Evolutionary conservation across 35 echinoderm and acorn worm genomes (phyloP).

Genomic region (Heliocidaris erythrogramma): DNA sequence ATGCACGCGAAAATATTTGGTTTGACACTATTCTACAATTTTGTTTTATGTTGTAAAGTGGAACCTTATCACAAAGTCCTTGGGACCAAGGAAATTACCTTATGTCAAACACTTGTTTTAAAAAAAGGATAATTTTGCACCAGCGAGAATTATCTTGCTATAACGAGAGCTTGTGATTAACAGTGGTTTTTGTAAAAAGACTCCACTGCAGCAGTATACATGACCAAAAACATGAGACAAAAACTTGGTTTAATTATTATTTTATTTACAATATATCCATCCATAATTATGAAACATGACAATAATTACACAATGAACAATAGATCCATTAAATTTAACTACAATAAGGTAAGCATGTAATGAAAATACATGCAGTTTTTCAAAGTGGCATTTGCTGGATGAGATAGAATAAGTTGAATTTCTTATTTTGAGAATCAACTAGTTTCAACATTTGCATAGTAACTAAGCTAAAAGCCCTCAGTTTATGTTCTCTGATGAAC

Average conservation of each 20-base stretch:
- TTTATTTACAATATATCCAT: constrained; percentile 14
- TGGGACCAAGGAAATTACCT: no score
- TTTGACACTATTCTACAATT: no score
- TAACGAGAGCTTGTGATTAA: no score
- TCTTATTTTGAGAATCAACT: not conserved
- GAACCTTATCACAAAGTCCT: no score
- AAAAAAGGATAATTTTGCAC: no score
- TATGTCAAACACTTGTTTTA: no score
- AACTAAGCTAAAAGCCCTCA: no score
- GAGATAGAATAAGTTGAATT: not conserved
- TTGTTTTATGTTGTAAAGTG: no score
- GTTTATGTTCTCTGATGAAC: no score
- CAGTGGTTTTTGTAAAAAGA: no score
- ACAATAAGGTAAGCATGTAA: not conserved
- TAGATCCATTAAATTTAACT: not conserved
- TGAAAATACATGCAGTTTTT: not conserved
- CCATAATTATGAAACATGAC: not conserved
- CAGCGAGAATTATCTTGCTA: no score
- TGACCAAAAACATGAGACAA: not conserved
- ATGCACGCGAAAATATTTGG: no score
- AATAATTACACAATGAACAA: not conserved
- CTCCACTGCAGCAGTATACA: not conserved
- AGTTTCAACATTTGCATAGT: not conserved
- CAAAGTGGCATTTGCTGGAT: not conserved
- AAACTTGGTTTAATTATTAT: not conserved